Evolutionary conservation across 2,888 invertebrate species (phyloP), one percentile per base, ranked within the genome.

Genomic region (Stenchaetothrips biformis): DNA sequence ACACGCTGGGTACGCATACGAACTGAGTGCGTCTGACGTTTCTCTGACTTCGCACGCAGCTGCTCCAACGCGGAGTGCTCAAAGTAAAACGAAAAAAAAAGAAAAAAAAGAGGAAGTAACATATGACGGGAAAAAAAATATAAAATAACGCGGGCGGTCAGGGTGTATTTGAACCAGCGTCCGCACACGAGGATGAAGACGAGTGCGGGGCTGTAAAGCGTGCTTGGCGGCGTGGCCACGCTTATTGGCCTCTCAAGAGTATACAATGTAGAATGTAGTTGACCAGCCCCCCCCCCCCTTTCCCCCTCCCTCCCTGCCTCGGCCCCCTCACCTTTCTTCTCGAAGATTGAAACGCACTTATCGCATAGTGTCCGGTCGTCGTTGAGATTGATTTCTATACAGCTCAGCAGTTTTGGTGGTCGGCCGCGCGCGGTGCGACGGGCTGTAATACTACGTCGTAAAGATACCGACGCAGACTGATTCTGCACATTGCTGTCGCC

Each of bases 201-300:
- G 16, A 13, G 16, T 16, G 53, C 13, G 3, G 53, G 53, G 53
- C 53, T 13, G 53, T 16, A 16, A 9, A 53, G 53, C 53, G 53
- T 16, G 13, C 53, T 9, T 13, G 2, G 53, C 13, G 9, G 16
- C 53, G 16, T 6, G 16, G 53, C 13, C 1, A 53, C 9, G 37
- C 37, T 37, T 37, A 37, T 37, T 37, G 37, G 59, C 59, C 59
- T 13, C 59, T 13, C 16, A 59, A 16, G 59, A 6, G 59, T 59
- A 18, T 59, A 59, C 59, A 59, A 59, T 59, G 59, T 59, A 59
- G 59, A 59, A 59, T 59, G 18, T 59, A 59, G 59, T 59, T 59
- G 59, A 59, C 37, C 37, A 59, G 6, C 0, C 16, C 59, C 59
- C 59, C 59, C 13, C 59, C 13, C 59, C 59, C 59, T 13, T 16